Conservation (phyloP, 1,140 invertebrate genomes). For the Drosophila mojavensis region DNA sequence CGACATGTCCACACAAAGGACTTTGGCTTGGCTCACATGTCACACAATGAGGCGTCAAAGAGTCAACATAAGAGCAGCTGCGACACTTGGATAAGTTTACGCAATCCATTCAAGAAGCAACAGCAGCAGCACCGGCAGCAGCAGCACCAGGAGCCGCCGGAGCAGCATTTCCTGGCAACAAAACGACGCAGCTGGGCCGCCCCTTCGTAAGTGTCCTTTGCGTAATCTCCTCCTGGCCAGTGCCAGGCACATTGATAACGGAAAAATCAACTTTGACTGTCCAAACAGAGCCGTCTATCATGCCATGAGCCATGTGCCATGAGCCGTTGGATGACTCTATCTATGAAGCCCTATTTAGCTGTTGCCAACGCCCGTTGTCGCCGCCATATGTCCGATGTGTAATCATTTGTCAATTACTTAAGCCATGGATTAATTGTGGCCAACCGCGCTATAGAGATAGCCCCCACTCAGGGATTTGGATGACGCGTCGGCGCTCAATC, state of each 20-base stretch:
- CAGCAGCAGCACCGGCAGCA: no score
- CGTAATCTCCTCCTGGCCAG: conserved; percentile 33
- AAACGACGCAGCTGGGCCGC: conserved; percentile 20
- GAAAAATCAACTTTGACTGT: conserved; percentile 9
- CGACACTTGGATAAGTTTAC: conserved; percentile 34
- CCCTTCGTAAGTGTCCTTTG: conserved; percentile 32
- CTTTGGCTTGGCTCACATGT: conserved; percentile 40
- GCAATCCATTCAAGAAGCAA: conserved; percentile 4
- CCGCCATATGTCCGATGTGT: conserved; percentile 65
- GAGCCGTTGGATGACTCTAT: conserved; percentile 11
- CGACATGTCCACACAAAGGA: conserved; percentile 37
- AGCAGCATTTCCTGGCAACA: conserved; percentile 21
- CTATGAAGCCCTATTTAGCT: conserved; percentile 36
- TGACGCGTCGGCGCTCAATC: conserved; percentile 40
- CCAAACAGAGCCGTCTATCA: conserved; percentile 18
- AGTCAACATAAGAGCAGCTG: conserved; percentile 51
- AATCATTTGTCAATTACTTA: conserved; percentile 83
- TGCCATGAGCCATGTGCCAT: no score
- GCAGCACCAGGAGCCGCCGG: no score
- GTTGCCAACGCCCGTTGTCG: conserved; percentile 36
- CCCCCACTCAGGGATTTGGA: not conserved
- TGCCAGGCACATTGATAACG: conserved; percentile 16
- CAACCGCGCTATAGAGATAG: conserved; percentile 63
- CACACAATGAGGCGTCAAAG: conserved; percentile 37
- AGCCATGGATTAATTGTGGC: conserved; percentile 76